These are phyloP conservation scores for Eulemur rufifrons DNA, from an alignment of 2,113 vertebrate genomes.

Conservation along the genomic window DNA sequence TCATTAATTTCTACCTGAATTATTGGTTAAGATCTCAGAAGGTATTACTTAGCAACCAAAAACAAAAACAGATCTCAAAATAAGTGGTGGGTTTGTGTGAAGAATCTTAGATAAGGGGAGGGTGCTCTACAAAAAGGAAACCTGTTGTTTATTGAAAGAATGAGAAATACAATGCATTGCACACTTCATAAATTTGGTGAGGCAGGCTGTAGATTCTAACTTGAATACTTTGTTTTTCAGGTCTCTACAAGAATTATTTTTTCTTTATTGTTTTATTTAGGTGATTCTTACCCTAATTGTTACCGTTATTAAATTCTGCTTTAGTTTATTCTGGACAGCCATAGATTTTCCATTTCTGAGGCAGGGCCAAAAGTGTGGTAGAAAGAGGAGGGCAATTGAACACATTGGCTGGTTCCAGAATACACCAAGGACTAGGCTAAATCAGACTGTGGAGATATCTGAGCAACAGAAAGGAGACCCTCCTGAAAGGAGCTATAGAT, in stretches of 20 bases:
- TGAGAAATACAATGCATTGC: background rate
- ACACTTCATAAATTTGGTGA: background rate
- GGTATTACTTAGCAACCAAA: slow-evolving; percentile 27
- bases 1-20: slow-evolving; percentile 12
- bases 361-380: accelerated
- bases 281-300: background rate
- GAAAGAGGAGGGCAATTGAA: background rate
- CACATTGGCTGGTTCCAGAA: background rate
- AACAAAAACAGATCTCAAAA: background rate
- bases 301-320: background rate
- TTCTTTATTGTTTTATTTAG: background rate
- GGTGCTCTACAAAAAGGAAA: background rate
- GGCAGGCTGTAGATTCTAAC: background rate
- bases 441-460: background rate
- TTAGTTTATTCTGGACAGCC: background rate
- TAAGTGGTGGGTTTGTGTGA: background rate
- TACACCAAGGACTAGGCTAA: accelerated
- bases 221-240: background rate
- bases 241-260: background rate
- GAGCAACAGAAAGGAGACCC: background rate
- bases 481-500: accelerated
- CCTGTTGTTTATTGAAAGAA: background rate
- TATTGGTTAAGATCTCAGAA: background rate
- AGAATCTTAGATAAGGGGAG: background rate
- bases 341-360: background rate